A percentile compares a stretch with the other conserved stretches of the same genome.
These are phyloP conservation scores for Oreochromis mossambicus DNA, from an alignment of 2,797 vertebrate species.

Conservation along the genomic window DNA sequence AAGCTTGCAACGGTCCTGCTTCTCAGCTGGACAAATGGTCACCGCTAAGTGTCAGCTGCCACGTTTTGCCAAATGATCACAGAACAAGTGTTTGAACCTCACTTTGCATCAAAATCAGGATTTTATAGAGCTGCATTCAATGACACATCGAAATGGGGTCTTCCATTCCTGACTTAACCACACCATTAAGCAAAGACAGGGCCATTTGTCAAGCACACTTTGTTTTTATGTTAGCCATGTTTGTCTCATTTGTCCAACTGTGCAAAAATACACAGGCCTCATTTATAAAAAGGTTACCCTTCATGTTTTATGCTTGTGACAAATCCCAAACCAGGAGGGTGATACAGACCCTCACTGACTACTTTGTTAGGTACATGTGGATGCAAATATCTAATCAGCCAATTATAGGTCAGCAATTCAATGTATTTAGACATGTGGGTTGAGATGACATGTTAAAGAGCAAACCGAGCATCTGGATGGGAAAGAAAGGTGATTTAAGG, in stretches of 20 bases:
- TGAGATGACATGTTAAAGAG: neutral
- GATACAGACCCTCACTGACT: neutral
- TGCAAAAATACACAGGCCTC: neutral
- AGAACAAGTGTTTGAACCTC: constrained; percentile 32
- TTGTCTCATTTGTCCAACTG: constrained; percentile 30
- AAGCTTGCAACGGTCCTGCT: neutral
- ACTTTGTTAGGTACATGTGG: neutral
- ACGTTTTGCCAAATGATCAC: constrained; percentile 19
- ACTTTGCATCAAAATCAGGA: constrained; percentile 15
- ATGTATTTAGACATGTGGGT: neutral
- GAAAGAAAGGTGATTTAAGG: neutral
- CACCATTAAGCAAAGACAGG: constrained; percentile 41
- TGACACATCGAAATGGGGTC: constrained; percentile 9
- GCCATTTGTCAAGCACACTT: constrained; percentile 44
- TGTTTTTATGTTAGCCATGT: constrained; percentile 37
- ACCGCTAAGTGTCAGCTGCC: constrained; percentile 11
- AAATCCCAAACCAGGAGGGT: neutral
- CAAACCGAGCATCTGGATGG: neutral
- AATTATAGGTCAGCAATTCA: neutral
- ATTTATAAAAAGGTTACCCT: neutral
- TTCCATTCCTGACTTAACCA: constrained; percentile 22
- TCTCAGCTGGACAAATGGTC: neutral
- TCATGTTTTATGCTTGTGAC: neutral
- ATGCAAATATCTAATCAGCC: neutral
- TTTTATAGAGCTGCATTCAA: constrained; percentile 20